These are phyloP conservation scores for Litoditis marina DNA, from an alignment of 2,888 invertebrate genomes.

Conservation along the genomic window DNA sequence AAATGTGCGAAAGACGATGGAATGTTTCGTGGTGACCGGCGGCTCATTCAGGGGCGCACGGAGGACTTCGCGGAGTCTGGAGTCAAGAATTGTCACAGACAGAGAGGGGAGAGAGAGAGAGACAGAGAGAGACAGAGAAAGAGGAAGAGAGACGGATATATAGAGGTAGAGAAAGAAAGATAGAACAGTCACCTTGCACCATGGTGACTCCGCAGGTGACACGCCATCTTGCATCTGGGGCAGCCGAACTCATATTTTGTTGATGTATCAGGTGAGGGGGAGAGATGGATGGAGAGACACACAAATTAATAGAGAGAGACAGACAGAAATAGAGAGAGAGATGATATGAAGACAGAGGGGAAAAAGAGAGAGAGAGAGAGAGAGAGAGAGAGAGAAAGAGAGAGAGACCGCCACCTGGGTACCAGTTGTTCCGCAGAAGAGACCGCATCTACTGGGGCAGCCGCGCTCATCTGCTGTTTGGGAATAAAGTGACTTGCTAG, in stretches of 20 bases:
- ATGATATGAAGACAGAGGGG: background rate
- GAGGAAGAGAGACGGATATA: background rate
- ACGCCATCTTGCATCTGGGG: too few species aligned
- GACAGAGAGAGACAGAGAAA: background rate
- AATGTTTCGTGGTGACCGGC: too few species aligned
- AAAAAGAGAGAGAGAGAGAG: background rate
- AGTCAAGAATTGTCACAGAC: background rate
- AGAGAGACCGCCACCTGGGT: too few species aligned
- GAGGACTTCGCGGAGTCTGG: constrained; percentile 1
- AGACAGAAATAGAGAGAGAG: background rate
- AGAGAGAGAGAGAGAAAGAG: background rate
- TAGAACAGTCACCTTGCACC: too few species aligned
- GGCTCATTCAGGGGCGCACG: too few species aligned
- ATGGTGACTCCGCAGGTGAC: too few species aligned
- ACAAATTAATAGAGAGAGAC: background rate
- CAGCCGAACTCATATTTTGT: too few species aligned
- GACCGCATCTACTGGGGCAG: too few species aligned
- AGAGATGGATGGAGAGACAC: background rate
- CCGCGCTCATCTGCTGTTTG: too few species aligned
- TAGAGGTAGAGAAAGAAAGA: background rate
- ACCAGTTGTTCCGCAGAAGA: too few species aligned
- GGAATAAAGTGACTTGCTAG: too few species aligned
- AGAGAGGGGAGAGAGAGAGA: constrained; percentile 6
- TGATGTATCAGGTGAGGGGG: constrained; percentile 4
- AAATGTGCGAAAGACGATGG: too few species aligned